Base-by-base conservation (phyloP, 2,113 vertebrate species). In the Trogon melanurus region DNA sequence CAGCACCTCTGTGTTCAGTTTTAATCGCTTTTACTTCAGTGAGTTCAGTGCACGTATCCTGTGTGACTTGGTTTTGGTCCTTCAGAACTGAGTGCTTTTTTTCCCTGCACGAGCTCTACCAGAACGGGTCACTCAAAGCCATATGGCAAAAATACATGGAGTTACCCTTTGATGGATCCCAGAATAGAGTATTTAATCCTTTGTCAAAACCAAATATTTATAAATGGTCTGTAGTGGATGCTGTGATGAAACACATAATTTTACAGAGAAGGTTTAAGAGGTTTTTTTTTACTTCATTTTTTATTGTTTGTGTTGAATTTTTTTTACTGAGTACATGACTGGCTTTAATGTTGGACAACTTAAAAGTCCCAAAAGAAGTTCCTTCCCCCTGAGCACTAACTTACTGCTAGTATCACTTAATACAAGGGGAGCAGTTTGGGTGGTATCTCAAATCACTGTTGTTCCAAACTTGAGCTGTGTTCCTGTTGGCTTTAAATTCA, bases 31-130 rank as follows among this genome's bases (percentile, higher is more conserved):
- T 66, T 57, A 21, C 79, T 79, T 66, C 16, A 22, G n/a, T 69
- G 34, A 82, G 60, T 50, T 82, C 0, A 0, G 0, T 47, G 7
- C 23, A 13, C 1, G 0, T 21, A 2, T 27, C n/a, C 26, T n/a
- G 10, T 60, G 62, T 14, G 79, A 21, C 61, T 90, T 61, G 34
- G 8, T 22, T 62, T 74, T 64, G 36, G 2, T 1, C 25, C 25
- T 66, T 45, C 2, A 3, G 16, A 25, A 54, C 70, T 19, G 18
- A 12, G n/a, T 30, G 45, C 20, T 54, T 21, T 41, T 93, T 66
- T n/a, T 13, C 7, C 29, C 18, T 29, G 16, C 16, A 5, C 2
- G 0, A 71, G 30, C 9, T 16, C 30, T 57, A 0, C 41, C 7
- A 12, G 30, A 15, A 32, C 47, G 26, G n/a, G 30, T 62, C 19